Evolutionary conservation across 2,113 vertebrate species (phyloP).

Genomic region (Dunckerocampus dactyliophorus): DNA sequence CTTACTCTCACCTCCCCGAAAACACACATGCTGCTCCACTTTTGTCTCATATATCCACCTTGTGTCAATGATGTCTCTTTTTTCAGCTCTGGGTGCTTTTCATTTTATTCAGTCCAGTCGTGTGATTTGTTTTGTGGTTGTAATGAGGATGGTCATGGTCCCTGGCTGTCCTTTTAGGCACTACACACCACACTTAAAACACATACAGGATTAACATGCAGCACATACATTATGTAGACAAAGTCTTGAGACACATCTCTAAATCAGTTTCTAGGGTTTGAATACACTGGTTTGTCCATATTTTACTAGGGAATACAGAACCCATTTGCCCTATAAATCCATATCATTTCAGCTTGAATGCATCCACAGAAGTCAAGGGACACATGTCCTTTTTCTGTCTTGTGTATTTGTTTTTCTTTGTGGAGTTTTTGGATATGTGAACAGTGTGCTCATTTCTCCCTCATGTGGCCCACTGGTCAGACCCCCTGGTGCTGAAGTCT

Average conservation of each 20-base stretch:
- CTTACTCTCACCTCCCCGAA: not conserved
- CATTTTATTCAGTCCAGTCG: conserved; percentile 41
- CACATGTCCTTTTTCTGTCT: conserved; percentile 34
- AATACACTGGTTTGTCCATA: no score
- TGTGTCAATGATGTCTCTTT: conserved; percentile 26
- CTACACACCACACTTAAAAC: not conserved
- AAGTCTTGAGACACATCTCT: not conserved
- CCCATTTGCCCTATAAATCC: not conserved
- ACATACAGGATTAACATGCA: not conserved
- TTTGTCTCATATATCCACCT: not conserved
- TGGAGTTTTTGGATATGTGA: conserved; percentile 62
- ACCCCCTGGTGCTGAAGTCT: conserved; percentile 37
- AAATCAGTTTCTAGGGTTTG: no score
- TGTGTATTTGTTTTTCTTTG: conserved; percentile 39
- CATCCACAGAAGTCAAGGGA: conserved; percentile 40
- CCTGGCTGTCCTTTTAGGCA: conserved; percentile 45
- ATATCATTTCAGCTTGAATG: conserved; percentile 4
- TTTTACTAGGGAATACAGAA: no score
- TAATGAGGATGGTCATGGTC: conserved; percentile 54
- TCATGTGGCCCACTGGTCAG: conserved; percentile 61
- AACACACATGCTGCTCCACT: not conserved
- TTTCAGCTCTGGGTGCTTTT: conserved; percentile 38
- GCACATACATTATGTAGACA: not conserved
- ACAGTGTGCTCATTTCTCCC: conserved; percentile 67
- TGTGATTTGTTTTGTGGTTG: conserved; percentile 58